Conservation (phyloP, 2,113 vertebrate species). For the Hippocampus zosterae region DNA sequence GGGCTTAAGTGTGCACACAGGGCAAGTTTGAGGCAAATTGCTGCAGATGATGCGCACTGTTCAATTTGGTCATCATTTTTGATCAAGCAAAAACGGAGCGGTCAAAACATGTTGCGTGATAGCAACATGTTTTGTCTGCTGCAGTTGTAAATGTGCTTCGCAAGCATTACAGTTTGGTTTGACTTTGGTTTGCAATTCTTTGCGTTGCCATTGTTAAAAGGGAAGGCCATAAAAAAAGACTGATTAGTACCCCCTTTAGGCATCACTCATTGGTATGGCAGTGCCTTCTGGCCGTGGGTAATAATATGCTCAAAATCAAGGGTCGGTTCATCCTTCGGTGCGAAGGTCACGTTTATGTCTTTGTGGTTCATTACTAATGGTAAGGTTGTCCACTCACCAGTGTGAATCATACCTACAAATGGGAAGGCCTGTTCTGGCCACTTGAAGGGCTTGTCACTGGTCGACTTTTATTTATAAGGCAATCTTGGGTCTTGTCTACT, state of each 20-base stretch:
- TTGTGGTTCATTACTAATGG: too few relatives aligned
- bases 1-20: conserved; percentile 26
- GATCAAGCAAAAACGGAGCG: not conserved
- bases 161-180: not conserved
- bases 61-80: not conserved
- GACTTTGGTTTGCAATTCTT: not conserved
- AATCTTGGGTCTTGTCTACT: too few relatives aligned
- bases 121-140: not conserved
- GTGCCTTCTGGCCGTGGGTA: not conserved
- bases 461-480: too few relatives aligned
- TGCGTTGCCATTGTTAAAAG: not conserved
- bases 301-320: not conserved
- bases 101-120: not conserved
- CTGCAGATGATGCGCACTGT: not conserved
- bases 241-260: not conserved
- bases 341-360: too few relatives aligned
- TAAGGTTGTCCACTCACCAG: too few relatives aligned
- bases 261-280: not conserved
- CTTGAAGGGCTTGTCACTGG: too few relatives aligned
- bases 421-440: too few relatives aligned
- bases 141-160: not conserved
- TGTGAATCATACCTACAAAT: too few relatives aligned
- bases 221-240: not conserved
- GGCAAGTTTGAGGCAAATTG: not conserved
- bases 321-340: not conserved